These are phyloP conservation scores for Morone chrysops DNA, from an alignment of 2,113 vertebrate species.

Conservation along the genomic window DNA sequence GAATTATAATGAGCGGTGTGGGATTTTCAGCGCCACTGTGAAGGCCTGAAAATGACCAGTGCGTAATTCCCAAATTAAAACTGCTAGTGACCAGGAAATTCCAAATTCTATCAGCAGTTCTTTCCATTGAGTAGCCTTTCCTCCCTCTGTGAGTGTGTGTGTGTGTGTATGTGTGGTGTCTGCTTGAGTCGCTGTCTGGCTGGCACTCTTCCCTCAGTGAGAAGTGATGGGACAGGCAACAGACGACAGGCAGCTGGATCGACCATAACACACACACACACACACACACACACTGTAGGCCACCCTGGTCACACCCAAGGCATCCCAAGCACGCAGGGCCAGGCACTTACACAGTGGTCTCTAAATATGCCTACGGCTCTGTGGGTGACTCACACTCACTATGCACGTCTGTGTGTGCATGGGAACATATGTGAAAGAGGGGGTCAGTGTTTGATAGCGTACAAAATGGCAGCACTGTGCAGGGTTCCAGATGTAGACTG, in stretches of 20 bases:
- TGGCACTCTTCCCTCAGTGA: constrained; percentile 41
- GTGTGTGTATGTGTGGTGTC: constrained; percentile 31
- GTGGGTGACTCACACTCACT: constrained; percentile 67
- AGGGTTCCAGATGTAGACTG: constrained; percentile 29
- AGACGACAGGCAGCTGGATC: constrained; percentile 73
- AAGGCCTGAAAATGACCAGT: constrained; percentile 12
- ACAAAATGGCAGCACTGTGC: constrained; percentile 55
- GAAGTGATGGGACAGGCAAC: constrained; percentile 50
- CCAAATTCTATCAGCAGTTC: constrained; percentile 52
- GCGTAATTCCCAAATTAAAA: constrained; percentile 5
- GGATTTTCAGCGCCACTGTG: not conserved
- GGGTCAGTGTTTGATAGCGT: constrained; percentile 41
- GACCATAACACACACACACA: constrained; percentile 48
- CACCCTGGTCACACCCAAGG: constrained; percentile 79
- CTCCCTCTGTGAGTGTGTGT: constrained; percentile 35
- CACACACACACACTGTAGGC: constrained; percentile 54
- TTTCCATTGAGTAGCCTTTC: constrained; percentile 70
- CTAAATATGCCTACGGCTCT: constrained; percentile 68
- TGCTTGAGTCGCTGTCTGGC: constrained; percentile 56
- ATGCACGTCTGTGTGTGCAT: not conserved
- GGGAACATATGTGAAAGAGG: constrained; percentile 36
- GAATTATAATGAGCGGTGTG: not conserved
- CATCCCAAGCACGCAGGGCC: constrained; percentile 78
- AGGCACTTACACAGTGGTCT: constrained; percentile 70
- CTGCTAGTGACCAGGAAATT: constrained; percentile 57